Evolutionary conservation across 2,888 invertebrate genomes (phyloP).

Genomic region (Hypercompe scribonia): DNA sequence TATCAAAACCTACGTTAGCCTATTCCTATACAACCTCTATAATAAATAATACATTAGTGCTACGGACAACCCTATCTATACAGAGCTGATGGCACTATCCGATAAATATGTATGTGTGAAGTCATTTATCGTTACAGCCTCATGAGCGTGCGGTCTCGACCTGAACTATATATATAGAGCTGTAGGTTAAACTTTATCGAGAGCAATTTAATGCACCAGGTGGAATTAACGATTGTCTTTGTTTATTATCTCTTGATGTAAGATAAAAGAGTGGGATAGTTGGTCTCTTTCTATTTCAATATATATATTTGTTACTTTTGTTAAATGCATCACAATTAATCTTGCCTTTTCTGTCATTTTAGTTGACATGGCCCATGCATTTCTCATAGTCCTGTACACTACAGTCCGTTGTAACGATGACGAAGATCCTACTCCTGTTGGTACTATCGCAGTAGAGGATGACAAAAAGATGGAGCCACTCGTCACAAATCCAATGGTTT

Average conservation of each 20-base stretch:
- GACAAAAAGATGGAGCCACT: too few species aligned
- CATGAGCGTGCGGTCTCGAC: constrained; percentile 10
- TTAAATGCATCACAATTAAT: too few species aligned
- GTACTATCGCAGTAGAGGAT: too few species aligned
- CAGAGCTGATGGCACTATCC: constrained; percentile 6
- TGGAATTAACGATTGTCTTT: background rate
- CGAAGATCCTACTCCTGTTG: too few species aligned
- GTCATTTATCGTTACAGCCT: constrained; percentile 15
- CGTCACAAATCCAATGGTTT: too few species aligned
- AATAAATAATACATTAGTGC: background rate
- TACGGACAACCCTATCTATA: constrained; percentile 5
- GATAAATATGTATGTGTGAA: constrained; percentile 18
- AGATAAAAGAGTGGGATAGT: too few species aligned
- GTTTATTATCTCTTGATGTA: background rate
- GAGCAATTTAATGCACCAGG: background rate
- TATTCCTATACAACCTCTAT: background rate
- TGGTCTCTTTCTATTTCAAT: too few species aligned
- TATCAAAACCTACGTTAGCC: background rate
- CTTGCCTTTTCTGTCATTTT: too few species aligned
- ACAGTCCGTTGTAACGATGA: too few species aligned
- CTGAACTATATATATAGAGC: background rate
- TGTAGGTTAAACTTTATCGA: constrained; percentile 2
- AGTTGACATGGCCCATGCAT: too few species aligned
- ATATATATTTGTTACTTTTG: too few species aligned
- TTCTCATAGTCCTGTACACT: too few species aligned